Conservation (phyloP, 2,888 invertebrate genomes). For the Drosophila affinis region DNA sequence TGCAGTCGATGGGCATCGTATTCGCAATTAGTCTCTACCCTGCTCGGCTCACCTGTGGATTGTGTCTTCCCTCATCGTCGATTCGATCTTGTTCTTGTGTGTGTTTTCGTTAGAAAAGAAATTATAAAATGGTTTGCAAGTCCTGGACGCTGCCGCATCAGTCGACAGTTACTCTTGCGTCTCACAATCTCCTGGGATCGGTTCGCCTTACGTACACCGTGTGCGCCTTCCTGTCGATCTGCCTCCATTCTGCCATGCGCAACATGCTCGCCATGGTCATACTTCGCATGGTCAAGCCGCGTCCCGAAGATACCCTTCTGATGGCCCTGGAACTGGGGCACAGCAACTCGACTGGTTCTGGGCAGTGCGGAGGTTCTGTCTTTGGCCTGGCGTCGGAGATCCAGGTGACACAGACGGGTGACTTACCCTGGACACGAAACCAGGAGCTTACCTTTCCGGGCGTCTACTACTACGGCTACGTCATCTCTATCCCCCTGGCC, state of each 20-base stretch:
- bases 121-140: slow-evolving; percentile 44
- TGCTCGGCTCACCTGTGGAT: slow-evolving; percentile 6
- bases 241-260: slow-evolving; percentile 83
- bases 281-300: slow-evolving; percentile 85
- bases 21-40: slow-evolving; percentile 21
- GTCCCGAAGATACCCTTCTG: slow-evolving; percentile 47
- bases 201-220: slow-evolving; percentile 82
- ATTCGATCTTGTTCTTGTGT: slow-evolving; percentile 5
- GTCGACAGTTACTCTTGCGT: background rate
- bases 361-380: slow-evolving; percentile 16
- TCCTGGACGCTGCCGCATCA: slow-evolving; percentile 56
- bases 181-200: slow-evolving; percentile 71
- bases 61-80: background rate
- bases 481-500: slow-evolving; percentile 82
- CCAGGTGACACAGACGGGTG: slow-evolving; percentile 72
- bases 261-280: slow-evolving; percentile 85
- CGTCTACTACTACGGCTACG: slow-evolving; percentile 85
- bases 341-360: slow-evolving; percentile 10
- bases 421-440: slow-evolving; percentile 85
- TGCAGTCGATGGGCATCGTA: background rate
- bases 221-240: slow-evolving; percentile 81
- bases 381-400: background rate
- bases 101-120: slow-evolving; percentile 8
- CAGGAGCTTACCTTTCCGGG: slow-evolving; percentile 85
- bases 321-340: background rate